A percentile compares a stretch with the other conserved stretches of the same genome.
Evolutionary conservation across 2,113 vertebrate genomes (phyloP).

Genomic region (Myiopsitta monachus): DNA sequence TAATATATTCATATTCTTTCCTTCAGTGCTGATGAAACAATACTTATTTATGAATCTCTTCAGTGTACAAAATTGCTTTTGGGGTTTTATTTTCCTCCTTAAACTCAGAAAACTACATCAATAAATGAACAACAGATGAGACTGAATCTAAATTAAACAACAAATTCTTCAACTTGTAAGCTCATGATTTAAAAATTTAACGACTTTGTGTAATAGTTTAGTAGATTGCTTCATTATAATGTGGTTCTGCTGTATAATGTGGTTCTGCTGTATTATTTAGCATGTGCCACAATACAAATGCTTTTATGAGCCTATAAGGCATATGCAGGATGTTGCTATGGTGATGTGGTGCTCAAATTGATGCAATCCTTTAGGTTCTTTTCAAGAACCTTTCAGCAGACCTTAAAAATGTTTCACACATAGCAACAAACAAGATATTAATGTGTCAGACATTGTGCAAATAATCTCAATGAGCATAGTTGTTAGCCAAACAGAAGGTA

Average conservation of each 20-base stretch:
- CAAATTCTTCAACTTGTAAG: neutral
- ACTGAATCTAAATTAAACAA: neutral
- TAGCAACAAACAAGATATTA: neutral
- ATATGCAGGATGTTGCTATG: neutral
- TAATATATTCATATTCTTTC: neutral
- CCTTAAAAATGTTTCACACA: neutral
- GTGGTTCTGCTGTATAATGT: neutral
- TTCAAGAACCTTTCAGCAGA: neutral
- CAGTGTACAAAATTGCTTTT: neutral
- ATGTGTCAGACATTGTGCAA: neutral
- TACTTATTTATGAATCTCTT: neutral
- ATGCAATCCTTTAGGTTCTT: neutral
- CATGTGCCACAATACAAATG: neutral
- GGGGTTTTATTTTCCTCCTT: neutral
- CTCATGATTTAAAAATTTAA: neutral
- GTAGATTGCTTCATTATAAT: neutral
- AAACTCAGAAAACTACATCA: neutral
- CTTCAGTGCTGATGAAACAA: neutral
- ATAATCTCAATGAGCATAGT: neutral
- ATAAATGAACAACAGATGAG: neutral
- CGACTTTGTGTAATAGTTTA: neutral
- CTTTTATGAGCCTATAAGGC: neutral
- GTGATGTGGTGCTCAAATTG: neutral
- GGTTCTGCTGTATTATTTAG: conserved; percentile 2
- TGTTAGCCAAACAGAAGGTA: neutral